A percentile compares a stretch with the other conserved stretches of the same genome.
Evolutionary conservation across 2,888 invertebrate species (phyloP).

Genomic region (Pristionchus exspectatus): DNA sequence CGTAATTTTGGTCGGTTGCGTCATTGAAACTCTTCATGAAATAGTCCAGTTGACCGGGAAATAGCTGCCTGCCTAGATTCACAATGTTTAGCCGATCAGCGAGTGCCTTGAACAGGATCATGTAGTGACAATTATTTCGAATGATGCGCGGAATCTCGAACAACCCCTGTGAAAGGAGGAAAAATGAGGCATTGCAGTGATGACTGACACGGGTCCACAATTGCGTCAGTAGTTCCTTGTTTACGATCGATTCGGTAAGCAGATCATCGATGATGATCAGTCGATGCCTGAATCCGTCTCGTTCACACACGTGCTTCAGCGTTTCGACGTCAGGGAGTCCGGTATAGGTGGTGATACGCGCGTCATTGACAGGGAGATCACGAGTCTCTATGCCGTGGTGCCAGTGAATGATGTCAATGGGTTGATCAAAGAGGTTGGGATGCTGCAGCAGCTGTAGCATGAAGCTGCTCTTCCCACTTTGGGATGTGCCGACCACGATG

Average conservation of each 20-base stretch:
- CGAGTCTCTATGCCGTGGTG: neutral
- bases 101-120: neutral
- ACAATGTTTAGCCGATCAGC: conserved; percentile 26
- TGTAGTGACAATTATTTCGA: conserved; percentile 5
- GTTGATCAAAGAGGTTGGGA: neutral
- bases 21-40: neutral
- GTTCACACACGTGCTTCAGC: neutral
- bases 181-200: neutral
- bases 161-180: neutral
- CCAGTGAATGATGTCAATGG: too few species aligned
- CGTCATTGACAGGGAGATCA: neutral
- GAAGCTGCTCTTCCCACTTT: neutral
- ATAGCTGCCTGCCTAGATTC: conserved; percentile 10
- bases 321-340: conserved; percentile 13
- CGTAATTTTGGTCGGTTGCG: neutral
- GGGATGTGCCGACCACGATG: neutral
- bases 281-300: neutral
- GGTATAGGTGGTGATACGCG: neutral
- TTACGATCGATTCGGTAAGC: neutral
- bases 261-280: neutral
- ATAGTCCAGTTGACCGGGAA: neutral
- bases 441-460: neutral
- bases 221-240: neutral
- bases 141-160: conserved; percentile 24
- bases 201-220: neutral